Conservation (phyloP, 1,140 invertebrate genomes). For the Pachyrhynchus sulphureomaculatus region DNA sequence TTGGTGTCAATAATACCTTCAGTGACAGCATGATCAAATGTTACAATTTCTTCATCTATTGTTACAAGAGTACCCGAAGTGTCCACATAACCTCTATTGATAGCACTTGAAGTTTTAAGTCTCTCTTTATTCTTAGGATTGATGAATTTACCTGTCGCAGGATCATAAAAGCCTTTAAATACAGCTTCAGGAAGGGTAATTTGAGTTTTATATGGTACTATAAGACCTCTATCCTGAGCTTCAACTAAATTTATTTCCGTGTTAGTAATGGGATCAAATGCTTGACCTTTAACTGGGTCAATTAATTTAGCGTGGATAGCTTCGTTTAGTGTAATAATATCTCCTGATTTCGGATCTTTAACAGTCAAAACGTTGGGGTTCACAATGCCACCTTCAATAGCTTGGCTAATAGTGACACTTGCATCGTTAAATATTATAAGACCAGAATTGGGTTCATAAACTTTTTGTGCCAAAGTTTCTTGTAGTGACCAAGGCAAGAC, state of each 20-base stretch:
- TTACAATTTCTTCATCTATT: constrained; percentile 70
- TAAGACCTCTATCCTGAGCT: constrained; percentile 77
- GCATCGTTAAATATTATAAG: constrained; percentile 72
- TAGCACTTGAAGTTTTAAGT: constrained; percentile 65
- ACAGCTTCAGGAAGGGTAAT: constrained; percentile 84
- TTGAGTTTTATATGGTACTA: constrained; percentile 77
- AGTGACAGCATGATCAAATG: constrained; percentile 80
- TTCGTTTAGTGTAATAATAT: constrained; percentile 77
- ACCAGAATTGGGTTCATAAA: constrained; percentile 77
- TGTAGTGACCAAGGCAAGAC: constrained; percentile 79
- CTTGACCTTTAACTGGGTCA: constrained; percentile 75
- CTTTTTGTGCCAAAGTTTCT: constrained; percentile 80
- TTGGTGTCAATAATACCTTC: constrained; percentile 76
- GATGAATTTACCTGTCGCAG: constrained; percentile 69
- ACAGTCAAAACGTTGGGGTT: constrained; percentile 78
- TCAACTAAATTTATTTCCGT: constrained; percentile 74
- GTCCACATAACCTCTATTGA: constrained; percentile 72
- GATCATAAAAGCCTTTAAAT: constrained; percentile 81
- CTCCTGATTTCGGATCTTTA: constrained; percentile 73
- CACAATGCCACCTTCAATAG: constrained; percentile 73
- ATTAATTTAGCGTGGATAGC: constrained; percentile 81
- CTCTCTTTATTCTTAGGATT: constrained; percentile 71
- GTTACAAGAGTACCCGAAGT: constrained; percentile 76
- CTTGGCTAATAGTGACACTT: constrained; percentile 73
- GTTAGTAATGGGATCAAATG: constrained; percentile 73